A percentile compares a stretch with the other conserved stretches of the same genome.
phyloP scores from a whole-genome alignment of 2,113 vertebrate species.

The Dicentrarchus labrax region DNA sequence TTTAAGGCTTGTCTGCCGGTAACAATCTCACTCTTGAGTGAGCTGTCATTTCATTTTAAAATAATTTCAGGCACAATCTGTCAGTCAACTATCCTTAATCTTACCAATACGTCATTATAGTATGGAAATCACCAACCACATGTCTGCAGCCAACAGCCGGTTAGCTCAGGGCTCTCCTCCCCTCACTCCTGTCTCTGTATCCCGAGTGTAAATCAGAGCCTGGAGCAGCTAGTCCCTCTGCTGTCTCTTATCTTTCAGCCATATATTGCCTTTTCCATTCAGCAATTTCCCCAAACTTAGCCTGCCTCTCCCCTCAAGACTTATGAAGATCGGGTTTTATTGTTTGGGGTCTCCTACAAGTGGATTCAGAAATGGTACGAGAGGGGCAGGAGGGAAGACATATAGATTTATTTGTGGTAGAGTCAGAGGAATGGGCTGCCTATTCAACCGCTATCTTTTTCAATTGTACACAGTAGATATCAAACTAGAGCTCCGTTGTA shows the following conservation, averaged over 20 bases:
- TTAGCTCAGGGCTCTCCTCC: constrained; percentile 43
- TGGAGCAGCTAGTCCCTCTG: constrained; percentile 66
- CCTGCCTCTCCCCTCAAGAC: constrained; percentile 61
- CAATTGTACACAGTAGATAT: constrained; percentile 65
- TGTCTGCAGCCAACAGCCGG: constrained; percentile 37
- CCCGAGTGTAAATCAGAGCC: constrained; percentile 71
- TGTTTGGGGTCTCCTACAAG: constrained; percentile 62
- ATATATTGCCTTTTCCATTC: constrained; percentile 78
- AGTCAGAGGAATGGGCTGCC: constrained; percentile 58
- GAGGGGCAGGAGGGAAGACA: constrained; percentile 44
- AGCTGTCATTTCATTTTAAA: constrained; percentile 41
- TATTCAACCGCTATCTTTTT: constrained; percentile 71
- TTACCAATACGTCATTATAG: constrained; percentile 33
- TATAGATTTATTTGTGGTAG: constrained; percentile 60
- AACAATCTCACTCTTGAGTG: constrained; percentile 32
- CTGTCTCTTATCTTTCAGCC: constrained; percentile 72
- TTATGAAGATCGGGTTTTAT: constrained; percentile 77
- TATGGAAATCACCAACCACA: constrained; percentile 42
- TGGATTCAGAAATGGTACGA: constrained; percentile 64
- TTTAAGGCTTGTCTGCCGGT: constrained; percentile 44
- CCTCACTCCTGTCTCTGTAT: constrained; percentile 43
- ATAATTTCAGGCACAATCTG: constrained; percentile 24
- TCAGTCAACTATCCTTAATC: constrained; percentile 44
- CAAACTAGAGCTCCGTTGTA: constrained; percentile 37
- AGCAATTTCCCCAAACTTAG: constrained; percentile 76